phyloP scores from a whole-genome alignment of 2,888 invertebrate genomes.

The Limnephilus lunatus region DNA sequence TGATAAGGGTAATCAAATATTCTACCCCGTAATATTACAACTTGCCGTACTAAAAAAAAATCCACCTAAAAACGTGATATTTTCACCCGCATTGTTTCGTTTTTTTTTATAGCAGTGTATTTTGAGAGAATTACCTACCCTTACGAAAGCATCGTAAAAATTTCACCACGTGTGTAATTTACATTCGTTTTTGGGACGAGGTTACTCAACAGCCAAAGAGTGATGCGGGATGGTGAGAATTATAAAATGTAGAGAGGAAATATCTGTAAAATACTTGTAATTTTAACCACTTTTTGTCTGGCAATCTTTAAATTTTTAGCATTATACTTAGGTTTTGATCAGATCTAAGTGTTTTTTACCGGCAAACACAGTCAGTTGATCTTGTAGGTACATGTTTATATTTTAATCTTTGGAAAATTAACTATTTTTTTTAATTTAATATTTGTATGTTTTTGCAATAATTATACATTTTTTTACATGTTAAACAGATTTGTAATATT shows the following conservation, averaged over 20 bases:
- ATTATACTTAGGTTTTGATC: no score
- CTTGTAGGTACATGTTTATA: no score
- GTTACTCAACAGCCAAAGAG: not conserved
- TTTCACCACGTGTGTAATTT: slow-evolving; percentile 16
- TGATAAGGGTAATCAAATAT: not conserved
- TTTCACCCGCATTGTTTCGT: not conserved
- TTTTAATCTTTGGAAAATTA: no score
- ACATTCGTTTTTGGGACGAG: not conserved
- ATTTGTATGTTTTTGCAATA: no score
- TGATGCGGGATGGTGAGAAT: not conserved
- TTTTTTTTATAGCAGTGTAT: not conserved
- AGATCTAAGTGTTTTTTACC: no score
- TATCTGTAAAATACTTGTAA: not conserved
- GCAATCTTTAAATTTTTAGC: no score
- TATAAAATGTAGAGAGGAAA: not conserved
- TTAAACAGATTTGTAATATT: no score
- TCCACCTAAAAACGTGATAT: not conserved
- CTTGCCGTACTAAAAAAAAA: not conserved
- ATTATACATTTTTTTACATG: no score
- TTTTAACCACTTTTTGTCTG: no score
- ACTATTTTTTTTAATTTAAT: no score
- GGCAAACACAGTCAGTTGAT: no score
- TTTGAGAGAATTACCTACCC: not conserved
- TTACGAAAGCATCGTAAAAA: not conserved
- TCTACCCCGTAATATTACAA: not conserved